Evolutionary conservation across 2,888 invertebrate genomes (phyloP), one percentile per base, ranked within the genome.

Genomic region (Nycteola revayana): DNA sequence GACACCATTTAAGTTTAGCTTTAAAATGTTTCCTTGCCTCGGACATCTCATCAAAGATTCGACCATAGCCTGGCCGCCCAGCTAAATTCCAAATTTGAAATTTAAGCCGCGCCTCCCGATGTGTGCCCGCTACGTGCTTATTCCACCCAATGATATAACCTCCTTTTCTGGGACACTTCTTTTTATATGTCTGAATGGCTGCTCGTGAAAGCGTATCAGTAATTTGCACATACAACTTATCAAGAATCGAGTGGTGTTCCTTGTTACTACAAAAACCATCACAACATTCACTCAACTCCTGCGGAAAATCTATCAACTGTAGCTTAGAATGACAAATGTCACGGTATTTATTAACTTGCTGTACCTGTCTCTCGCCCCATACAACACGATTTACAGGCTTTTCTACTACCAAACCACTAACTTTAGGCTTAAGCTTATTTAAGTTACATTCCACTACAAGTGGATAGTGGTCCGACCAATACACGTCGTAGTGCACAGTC

Each of bases 1-100:
- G 39, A 30, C 30, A 39, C 30, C 28, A 39, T 30, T 39, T 33
- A 1, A 34, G 10, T 26, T 28, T 30, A 9, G 26, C 28, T 34
- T 38, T 38, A 29, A 38, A 38, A 25, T 10, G 8, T 28, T 25
- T 34, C 8, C 30, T 18, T 3, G 26, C 11, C 8, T 26, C 17
- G 8, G 17, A 8, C 36, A 36, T 36, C n/a, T 31, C 23, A 7
- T 36, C 30, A 27, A 25, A 27, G 8, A 18, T 31, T 17, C 8
- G 9, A 17, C 36, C 36, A 23, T 10, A 20, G 24, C 1, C 0
- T 22, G 34, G 39, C 17, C 28, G 24, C 10, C 26, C 25, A 10
- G 36, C 30, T 22, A 30, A 27, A 17, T 9, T 7, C 30, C 36
- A 36, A 17, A 36, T 3, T 27, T 31, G 26, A 30, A 30, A 30